phyloP scores from a whole-genome alignment of 2,888 invertebrate species.

The Caenorhabditis sp. region DNA sequence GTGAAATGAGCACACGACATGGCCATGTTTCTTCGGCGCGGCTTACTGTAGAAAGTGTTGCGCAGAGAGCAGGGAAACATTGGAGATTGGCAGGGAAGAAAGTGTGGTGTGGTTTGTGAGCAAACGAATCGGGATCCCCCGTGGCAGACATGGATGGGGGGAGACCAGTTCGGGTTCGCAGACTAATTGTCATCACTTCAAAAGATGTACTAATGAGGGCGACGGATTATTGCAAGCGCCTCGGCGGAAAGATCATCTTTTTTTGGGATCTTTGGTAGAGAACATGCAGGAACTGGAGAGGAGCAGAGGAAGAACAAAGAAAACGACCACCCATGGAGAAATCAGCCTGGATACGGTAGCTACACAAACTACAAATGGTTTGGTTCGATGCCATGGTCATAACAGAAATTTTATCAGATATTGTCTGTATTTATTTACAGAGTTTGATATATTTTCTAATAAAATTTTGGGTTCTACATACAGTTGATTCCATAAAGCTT shows the following conservation, averaged over 20 bases:
- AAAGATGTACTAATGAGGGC: conserved; percentile 33
- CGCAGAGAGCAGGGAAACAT: background rate
- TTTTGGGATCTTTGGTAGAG: conserved; percentile 10
- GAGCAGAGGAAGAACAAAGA: background rate
- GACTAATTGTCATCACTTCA: conserved; percentile 50
- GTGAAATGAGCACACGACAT: conserved; percentile 60
- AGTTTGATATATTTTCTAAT: background rate
- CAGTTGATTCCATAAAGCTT: background rate
- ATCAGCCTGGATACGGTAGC: conserved; percentile 15
- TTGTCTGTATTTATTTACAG: too few species aligned
- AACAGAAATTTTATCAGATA: background rate
- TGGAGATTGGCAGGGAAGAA: background rate
- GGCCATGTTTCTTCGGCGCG: conserved; percentile 51
- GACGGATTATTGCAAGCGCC: conserved; percentile 5
- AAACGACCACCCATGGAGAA: conserved; percentile 31
- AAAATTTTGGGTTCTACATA: background rate
- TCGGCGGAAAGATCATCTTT: conserved; percentile 23
- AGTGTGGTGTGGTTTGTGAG: conserved; percentile 45
- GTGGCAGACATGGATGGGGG: conserved; percentile 30
- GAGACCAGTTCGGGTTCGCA: conserved; percentile 50
- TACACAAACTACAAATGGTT: background rate
- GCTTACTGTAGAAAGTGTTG: conserved; percentile 41
- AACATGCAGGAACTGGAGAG: background rate
- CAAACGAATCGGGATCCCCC: conserved; percentile 55
- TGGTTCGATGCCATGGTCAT: background rate